Base-by-base conservation (phyloP, 2,797 vertebrate genomes). In the Sibirionetta formosa region DNA sequence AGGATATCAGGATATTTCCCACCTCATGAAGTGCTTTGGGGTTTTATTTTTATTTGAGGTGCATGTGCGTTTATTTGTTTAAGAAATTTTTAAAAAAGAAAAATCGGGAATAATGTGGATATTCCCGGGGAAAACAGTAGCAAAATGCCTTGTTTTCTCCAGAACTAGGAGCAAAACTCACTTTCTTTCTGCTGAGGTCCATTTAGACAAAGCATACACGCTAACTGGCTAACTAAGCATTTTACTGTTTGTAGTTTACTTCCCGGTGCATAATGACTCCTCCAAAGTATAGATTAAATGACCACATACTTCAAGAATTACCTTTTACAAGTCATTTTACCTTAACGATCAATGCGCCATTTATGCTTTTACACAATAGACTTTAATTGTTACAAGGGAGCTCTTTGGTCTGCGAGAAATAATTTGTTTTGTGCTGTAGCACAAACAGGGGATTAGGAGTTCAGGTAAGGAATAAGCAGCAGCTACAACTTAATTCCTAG, bases 401-500 rank as follows among this genome's bases (percentile, higher is more conserved):
- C 57, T 44, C 78, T 97, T 85, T 92, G 86, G 90, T 90, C 94
- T 87, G 26, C 82, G 64, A 77, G 72, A 95, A 97, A 95, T 90
- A 94, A 88, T 95, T 91, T 93, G 86, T 78, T 93, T 93, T 82
- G 82, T 94, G 82, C 69, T 16, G 18, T 40, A 94, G 79, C 85
- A 95, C 87, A 96, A 93, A 96, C 64, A 91, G 80, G 82, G 86
- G 91, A 97, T 97, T 94, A 79, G 57, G 80, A 81, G 57, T 93
- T 96, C 94, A 97, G 89, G 93, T 97, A 68, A 97, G 89, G 93
- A 94, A 82, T 90, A 93, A 84, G 87, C 73, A 87, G 80, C 50
- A 93, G 86, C 80, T 97, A 95, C 94, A 96, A 93, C 91, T 94
- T 93, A 97, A 96, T 96, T 97, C 89, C 91, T 94, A 93, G 91